These are phyloP conservation scores for Prolemur simus DNA, from an alignment of 2,113 vertebrate genomes.

Conservation along the genomic window DNA sequence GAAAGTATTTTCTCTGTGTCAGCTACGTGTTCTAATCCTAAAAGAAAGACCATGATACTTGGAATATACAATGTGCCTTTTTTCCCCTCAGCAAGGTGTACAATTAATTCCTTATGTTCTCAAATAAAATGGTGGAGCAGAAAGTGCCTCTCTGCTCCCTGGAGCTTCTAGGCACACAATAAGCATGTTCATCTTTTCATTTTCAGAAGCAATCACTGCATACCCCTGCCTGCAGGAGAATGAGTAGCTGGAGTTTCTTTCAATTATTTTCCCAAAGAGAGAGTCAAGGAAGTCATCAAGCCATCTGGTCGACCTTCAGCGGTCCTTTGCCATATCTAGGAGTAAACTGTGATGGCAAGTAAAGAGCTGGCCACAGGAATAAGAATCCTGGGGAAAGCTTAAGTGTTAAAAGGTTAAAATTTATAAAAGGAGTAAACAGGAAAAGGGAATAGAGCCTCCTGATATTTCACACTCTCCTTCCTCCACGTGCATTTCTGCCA, in stretches of 20 bases:
- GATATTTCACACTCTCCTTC: not conserved
- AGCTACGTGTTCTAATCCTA: slow-evolving; percentile 40
- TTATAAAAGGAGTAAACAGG: not conserved
- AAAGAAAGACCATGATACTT: slow-evolving; percentile 55
- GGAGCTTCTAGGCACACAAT: slow-evolving; percentile 10
- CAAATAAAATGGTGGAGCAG: not conserved
- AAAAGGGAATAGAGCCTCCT: not conserved
- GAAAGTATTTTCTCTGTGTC: slow-evolving; percentile 66
- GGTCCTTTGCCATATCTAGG: not conserved
- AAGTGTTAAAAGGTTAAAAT: not conserved
- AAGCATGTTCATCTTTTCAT: slow-evolving; percentile 31
- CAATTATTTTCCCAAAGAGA: not conserved
- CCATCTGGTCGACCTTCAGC: slow-evolving; percentile 54
- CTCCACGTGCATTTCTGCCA: not conserved
- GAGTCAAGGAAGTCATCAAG: slow-evolving; percentile 50
- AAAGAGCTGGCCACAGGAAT: not conserved
- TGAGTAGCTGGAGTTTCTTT: not conserved
- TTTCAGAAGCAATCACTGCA: slow-evolving; percentile 5
- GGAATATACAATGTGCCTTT: slow-evolving; percentile 26
- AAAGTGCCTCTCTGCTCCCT: not conserved
- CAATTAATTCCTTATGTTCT: slow-evolving; percentile 60
- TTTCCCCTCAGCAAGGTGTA: slow-evolving; percentile 18
- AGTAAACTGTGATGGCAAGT: not conserved
- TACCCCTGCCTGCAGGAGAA: not conserved
- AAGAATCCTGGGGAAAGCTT: not conserved